phyloP scores from a whole-genome alignment of 2,113 vertebrate species.

The Marmota flaviventris region DNA sequence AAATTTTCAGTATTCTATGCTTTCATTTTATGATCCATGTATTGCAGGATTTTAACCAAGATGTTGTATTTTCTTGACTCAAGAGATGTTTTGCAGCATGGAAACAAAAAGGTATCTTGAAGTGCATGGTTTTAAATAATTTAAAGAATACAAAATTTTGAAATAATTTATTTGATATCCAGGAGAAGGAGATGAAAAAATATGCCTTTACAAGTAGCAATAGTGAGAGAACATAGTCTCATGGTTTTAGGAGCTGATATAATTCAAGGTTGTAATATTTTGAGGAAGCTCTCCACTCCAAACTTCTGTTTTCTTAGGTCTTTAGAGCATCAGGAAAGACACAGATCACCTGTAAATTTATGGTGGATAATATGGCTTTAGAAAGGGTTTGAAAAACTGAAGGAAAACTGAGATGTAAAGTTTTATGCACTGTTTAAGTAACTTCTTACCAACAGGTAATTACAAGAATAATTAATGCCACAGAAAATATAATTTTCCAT shows the following conservation, averaged over 20 bases:
- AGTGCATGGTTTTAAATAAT: background rate
- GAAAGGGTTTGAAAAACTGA: background rate
- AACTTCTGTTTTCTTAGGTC: background rate
- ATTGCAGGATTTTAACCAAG: background rate
- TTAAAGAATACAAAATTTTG: background rate
- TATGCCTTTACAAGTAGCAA: background rate
- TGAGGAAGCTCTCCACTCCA: background rate
- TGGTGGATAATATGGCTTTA: background rate
- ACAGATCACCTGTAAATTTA: background rate
- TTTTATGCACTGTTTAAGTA: background rate
- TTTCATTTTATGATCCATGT: background rate
- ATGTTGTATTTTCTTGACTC: background rate
- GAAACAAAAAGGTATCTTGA: background rate
- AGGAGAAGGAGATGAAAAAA: background rate
- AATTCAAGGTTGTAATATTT: background rate
- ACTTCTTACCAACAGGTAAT: background rate
- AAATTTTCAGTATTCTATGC: background rate
- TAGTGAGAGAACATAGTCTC: background rate
- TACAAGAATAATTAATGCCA: background rate
- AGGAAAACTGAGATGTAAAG: background rate
- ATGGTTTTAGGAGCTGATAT: background rate
- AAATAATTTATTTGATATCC: background rate
- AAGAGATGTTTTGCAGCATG: background rate
- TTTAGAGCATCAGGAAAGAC: background rate
- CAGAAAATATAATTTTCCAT: background rate